Evolutionary conservation across 2,113 vertebrate species (phyloP).

Genomic region (Rhodinocichla rosea): DNA sequence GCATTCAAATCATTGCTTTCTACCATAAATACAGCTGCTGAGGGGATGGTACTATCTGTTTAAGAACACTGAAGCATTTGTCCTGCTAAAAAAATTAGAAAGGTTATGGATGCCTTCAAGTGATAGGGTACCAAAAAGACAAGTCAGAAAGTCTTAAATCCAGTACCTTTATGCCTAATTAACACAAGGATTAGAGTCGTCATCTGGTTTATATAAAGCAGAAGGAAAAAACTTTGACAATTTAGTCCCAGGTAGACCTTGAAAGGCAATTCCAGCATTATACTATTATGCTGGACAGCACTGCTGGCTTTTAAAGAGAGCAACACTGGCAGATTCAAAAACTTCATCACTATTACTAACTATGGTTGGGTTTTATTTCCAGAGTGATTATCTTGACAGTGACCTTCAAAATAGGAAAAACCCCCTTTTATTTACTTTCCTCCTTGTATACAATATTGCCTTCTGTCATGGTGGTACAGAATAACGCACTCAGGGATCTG

Average conservation of each 20-base stretch:
- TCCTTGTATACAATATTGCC: neutral
- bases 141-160: neutral
- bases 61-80: neutral
- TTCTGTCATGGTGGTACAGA: neutral
- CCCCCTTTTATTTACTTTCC: neutral
- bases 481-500: neutral
- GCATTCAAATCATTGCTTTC: neutral
- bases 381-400: neutral
- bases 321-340: neutral
- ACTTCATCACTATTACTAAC: neutral
- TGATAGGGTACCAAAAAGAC: neutral
- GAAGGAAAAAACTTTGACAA: neutral
- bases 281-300: neutral
- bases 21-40: neutral
- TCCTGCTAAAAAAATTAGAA: neutral
- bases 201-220: neutral
- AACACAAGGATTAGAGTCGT: neutral
- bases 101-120: neutral
- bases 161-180: neutral
- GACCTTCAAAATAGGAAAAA: neutral
- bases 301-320: neutral
- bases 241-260: neutral
- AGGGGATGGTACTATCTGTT: neutral
- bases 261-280: neutral
- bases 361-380: neutral